Base-by-base conservation (phyloP, 2,888 invertebrate genomes). In the Xiphydria camelus region DNA sequence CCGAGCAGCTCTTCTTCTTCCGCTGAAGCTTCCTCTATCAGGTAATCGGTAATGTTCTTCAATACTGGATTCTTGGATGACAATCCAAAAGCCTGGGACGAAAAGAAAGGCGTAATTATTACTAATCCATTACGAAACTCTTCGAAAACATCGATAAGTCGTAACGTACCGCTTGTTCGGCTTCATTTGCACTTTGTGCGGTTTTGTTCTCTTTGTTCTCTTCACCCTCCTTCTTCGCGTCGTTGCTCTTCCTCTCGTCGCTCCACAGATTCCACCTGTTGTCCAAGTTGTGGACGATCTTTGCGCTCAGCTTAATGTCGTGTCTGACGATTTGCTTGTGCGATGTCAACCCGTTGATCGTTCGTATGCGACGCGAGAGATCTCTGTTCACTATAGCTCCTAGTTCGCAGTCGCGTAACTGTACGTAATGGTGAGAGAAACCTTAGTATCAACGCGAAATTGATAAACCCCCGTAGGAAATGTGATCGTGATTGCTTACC, bases 331-430 rank as follows among this genome's bases (percentile, higher is more conserved):
- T 90, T 52, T 87, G 84, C 57, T 92, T 90, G 70, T 95, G 94
- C 9, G 90, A 85, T 0, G 94, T 91, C 23, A 95, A 85, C 20
- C 94, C 95, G 66, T 92, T 91, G 0, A 94, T 90, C 1, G 94
- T 88, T 1, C 99, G 86, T 49, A 99, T 91, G 40, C 98, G 85
- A 9, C 97, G 87, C 64, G 93, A 94, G 52, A 99, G 78, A 78
- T 99, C 99, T 12, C 97, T 84, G 79, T 99, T 99, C 34, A 99
- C 94, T 57, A 98, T 94, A 4, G 95, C 94, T 12, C 94, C 94
- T 57, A 96, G 79, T 75, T 96, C 96, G 72, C 91, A 91, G 66
- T 95, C 95, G 52, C 88, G 85, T 53, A 90, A 79, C 91, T 91
- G 72, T 50, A 73, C 76, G 70, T 53, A 74, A 73, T 35, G 32